These are phyloP conservation scores for Automeris io DNA, from an alignment of 2,888 invertebrate genomes.

Conservation along the genomic window DNA sequence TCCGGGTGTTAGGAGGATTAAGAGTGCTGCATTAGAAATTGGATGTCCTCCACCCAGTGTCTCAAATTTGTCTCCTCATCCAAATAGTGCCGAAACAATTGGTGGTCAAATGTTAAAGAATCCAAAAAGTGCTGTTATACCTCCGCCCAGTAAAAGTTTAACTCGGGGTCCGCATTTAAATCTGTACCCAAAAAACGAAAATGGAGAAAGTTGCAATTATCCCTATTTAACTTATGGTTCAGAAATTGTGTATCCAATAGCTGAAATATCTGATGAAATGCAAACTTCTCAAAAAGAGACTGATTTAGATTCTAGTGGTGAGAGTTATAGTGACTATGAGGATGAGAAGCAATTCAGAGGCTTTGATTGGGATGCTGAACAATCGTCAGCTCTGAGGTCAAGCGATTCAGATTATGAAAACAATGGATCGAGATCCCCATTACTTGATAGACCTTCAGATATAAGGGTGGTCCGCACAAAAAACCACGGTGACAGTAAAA, in stretches of 20 bases:
- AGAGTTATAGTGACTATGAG: constrained; percentile 80
- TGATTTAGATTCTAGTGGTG: constrained; percentile 76
- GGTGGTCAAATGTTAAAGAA: constrained; percentile 81
- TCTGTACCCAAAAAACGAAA: constrained; percentile 79
- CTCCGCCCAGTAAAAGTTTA: constrained; percentile 83
- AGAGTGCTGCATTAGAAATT: constrained; percentile 83
- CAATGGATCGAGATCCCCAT: constrained; percentile 82
- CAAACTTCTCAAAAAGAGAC: constrained; percentile 81
- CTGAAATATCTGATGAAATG: constrained; percentile 89
- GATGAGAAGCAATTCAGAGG: constrained; percentile 75
- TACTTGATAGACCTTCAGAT: constrained; percentile 74
- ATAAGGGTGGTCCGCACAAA: constrained; percentile 60
- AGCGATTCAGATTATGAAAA: constrained; percentile 83
- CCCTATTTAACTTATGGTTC: constrained; percentile 82
- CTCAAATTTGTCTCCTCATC: constrained; percentile 86
- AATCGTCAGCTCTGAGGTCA: constrained; percentile 58
- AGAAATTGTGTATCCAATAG: constrained; percentile 89
- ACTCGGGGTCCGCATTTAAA: constrained; percentile 84
- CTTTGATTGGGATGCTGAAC: constrained; percentile 70
- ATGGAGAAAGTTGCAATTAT: constrained; percentile 85
- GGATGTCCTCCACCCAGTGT: constrained; percentile 82
- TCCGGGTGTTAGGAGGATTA: constrained; percentile 80
- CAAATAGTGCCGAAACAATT: constrained; percentile 88
- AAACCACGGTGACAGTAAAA: constrained; percentile 53
- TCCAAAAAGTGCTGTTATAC: constrained; percentile 79